phyloP scores from a whole-genome alignment of 2,888 invertebrate species.

The Mythimna loreyi region DNA sequence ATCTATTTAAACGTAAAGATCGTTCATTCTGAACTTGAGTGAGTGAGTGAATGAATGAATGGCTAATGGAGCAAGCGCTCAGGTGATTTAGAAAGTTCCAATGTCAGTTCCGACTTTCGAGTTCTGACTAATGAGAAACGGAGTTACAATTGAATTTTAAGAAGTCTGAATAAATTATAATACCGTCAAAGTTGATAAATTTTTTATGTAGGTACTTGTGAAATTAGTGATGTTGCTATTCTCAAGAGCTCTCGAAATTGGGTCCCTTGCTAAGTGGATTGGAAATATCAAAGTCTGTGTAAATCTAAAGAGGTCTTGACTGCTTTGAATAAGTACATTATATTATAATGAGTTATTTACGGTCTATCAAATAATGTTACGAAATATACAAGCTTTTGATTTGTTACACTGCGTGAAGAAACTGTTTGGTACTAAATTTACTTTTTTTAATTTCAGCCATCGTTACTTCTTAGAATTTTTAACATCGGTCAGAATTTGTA shows the following conservation, averaged over 20 bases:
- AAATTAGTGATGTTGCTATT: constrained; percentile 39
- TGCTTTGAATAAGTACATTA: constrained; percentile 36
- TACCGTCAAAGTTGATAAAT: constrained; percentile 29
- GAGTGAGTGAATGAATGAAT: constrained; percentile 64
- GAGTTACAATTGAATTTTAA: constrained; percentile 47
- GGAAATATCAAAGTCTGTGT: constrained; percentile 49
- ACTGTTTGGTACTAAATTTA: neutral
- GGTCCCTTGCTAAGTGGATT: constrained; percentile 34
- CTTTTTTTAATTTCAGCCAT: neutral
- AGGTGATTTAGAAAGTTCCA: constrained; percentile 67
- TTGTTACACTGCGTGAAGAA: neutral
- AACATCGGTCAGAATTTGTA: neutral
- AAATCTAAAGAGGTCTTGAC: constrained; percentile 40
- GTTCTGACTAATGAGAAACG: constrained; percentile 65
- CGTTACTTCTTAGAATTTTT: neutral
- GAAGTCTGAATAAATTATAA: constrained; percentile 46
- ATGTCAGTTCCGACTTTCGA: constrained; percentile 60
- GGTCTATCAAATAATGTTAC: constrained; percentile 21
- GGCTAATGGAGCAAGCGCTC: constrained; percentile 64
- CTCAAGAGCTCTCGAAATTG: constrained; percentile 21
- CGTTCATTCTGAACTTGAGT: constrained; percentile 55
- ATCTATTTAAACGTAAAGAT: constrained; percentile 53
- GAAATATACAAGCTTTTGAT: constrained; percentile 2
- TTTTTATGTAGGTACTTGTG: constrained; percentile 30
- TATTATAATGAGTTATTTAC: constrained; percentile 30